phyloP scores from a whole-genome alignment of 2,888 invertebrate genomes.

The Gryllus longicercus region DNA sequence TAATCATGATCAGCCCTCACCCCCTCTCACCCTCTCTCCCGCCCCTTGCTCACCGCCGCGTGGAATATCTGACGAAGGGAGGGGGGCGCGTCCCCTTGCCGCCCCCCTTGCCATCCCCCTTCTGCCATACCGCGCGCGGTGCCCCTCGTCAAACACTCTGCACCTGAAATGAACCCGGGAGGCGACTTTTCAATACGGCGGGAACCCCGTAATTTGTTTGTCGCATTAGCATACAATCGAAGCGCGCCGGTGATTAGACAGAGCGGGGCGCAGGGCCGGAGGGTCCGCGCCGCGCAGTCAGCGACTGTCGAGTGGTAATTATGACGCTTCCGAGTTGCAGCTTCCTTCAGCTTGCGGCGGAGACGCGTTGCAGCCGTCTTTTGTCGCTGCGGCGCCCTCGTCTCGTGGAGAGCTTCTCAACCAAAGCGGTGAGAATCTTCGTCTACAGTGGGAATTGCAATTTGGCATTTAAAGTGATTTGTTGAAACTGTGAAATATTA shows the following conservation, averaged over 20 bases:
- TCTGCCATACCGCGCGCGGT: neutral
- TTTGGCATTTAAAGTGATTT: too few species aligned
- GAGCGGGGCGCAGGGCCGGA: too few species aligned
- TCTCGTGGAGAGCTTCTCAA: too few species aligned
- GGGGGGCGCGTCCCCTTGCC: neutral
- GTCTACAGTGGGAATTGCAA: too few species aligned
- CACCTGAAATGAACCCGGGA: neutral
- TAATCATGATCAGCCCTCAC: slow-evolving; percentile 1
- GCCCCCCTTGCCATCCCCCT: neutral
- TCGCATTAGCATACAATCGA: slow-evolving; percentile 8
- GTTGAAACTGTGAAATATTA: too few species aligned
- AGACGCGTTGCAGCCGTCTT: too few species aligned
- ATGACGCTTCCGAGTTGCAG: too few species aligned
- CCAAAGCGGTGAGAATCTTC: too few species aligned
- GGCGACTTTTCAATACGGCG: slow-evolving; percentile 6
- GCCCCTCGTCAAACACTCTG: neutral
- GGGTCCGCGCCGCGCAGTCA: neutral
- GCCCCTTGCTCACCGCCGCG: slow-evolving; percentile 17
- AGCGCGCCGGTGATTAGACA: neutral
- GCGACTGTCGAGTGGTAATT: neutral
- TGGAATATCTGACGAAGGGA: neutral
- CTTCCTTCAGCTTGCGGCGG: too few species aligned
- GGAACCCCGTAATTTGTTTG: neutral
- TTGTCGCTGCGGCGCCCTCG: too few species aligned
- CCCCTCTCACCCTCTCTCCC: neutral